Conservation (phyloP, 2,113 vertebrate genomes). For the Odontesthes bonariensis region DNA sequence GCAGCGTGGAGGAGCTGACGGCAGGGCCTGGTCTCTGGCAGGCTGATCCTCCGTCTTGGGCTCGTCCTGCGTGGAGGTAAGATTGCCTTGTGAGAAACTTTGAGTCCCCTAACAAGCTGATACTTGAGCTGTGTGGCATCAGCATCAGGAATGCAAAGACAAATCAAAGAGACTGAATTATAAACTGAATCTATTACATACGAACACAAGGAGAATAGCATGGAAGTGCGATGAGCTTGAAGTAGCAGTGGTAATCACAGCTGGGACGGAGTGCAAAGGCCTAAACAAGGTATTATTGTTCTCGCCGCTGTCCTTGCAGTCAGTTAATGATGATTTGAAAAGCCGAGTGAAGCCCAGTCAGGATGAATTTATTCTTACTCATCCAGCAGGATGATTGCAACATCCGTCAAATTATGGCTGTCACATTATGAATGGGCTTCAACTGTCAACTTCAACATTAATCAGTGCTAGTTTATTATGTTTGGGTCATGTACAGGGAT, state of each 20-base stretch:
- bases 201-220: not conserved
- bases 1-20: slow-evolving; percentile 76
- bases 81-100: not conserved
- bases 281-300: not conserved
- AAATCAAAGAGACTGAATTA: not conserved
- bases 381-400: not conserved
- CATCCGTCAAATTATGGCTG: too few relatives aligned
- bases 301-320: not conserved
- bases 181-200: not conserved
- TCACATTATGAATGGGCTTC: not conserved
- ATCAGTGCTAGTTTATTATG: not conserved
- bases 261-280: not conserved
- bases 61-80: slow-evolving; percentile 79
- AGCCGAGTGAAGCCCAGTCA: not conserved
- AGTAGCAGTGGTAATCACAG: not conserved
- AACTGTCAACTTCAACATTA: too few relatives aligned
- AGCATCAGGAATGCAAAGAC: not conserved
- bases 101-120: not conserved
- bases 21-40: slow-evolving; percentile 82
- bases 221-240: not conserved
- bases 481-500: not conserved
- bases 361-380: not conserved
- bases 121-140: too few relatives aligned
- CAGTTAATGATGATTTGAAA: slow-evolving; percentile 8
- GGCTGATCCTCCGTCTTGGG: slow-evolving; percentile 80